Conservation (phyloP, 2,113 vertebrate genomes). For the Zeus faber region DNA sequence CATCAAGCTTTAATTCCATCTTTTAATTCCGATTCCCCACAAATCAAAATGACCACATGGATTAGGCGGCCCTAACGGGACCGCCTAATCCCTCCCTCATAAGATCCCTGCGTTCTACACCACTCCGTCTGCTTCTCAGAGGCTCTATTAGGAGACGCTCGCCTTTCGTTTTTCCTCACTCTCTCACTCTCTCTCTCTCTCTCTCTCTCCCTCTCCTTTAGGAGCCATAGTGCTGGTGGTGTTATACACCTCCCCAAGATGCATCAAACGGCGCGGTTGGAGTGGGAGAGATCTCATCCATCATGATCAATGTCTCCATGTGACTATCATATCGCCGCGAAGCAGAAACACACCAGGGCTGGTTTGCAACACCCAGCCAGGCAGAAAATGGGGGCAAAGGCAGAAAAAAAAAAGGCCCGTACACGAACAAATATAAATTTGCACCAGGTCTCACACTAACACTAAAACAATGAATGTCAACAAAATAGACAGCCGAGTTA, state of each 20-base stretch:
- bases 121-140: constrained; percentile 48
- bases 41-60: constrained; percentile 61
- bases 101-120: constrained; percentile 52
- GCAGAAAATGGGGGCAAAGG: constrained; percentile 52
- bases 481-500: constrained; percentile 28
- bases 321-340: constrained; percentile 55
- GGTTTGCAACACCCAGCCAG: constrained; percentile 39
- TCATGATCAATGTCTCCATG: constrained; percentile 57
- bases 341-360: constrained; percentile 43
- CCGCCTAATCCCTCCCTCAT: constrained; percentile 56
- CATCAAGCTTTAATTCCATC: constrained; percentile 39
- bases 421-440: constrained; percentile 32
- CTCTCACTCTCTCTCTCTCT: not conserved
- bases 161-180: not conserved
- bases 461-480: constrained; percentile 44
- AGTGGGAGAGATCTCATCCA: constrained; percentile 48
- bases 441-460: constrained; percentile 31
- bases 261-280: constrained; percentile 24
- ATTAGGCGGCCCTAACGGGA: constrained; percentile 52
- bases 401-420: constrained; percentile 11
- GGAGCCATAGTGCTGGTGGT: not conserved
- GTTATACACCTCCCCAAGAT: constrained; percentile 25
- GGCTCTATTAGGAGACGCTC: constrained; percentile 42
- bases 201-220: not conserved
- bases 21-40: constrained; percentile 61